A percentile compares a stretch with the other conserved stretches of the same genome.
Conservation (phyloP, 2,113 vertebrate genomes). For the Perognathus longimembris region DNA sequence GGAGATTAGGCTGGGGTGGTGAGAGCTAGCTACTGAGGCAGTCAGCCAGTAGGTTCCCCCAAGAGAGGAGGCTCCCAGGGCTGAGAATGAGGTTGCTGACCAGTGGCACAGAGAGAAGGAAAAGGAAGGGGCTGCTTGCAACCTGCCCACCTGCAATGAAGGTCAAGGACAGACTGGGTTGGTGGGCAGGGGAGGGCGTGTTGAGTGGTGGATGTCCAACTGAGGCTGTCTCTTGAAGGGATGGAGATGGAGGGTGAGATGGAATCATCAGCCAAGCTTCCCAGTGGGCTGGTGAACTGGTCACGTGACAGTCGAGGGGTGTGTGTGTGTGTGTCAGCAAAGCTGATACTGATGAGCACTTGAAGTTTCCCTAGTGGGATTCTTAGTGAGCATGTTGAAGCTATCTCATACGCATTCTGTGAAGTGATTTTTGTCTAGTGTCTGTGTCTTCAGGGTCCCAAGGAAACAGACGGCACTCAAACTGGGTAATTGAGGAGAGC, state of each 20-base stretch:
- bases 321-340: not conserved
- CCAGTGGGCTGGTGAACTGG: not conserved
- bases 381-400: not conserved
- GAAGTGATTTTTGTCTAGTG: not conserved
- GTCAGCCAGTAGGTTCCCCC: not conserved
- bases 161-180: not conserved
- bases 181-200: too few relatives aligned
- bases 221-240: not conserved
- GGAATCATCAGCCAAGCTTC: not conserved
- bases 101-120: not conserved
- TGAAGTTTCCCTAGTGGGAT: slow-evolving; percentile 4
- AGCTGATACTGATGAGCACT: not conserved
- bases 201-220: not conserved
- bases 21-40: not conserved
- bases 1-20: too few relatives aligned
- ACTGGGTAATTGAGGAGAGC: not conserved
- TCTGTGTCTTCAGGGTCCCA: not conserved
- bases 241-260: rapidly evolving
- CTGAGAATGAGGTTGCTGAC: not conserved
- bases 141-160: not conserved
- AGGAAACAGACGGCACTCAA: slow-evolving; percentile 30
- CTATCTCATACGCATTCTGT: not conserved
- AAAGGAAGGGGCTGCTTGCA: not conserved
- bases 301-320: not conserved
- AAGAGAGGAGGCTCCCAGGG: not conserved